Percentiles rank a stretch among this genome's conserved stretches.
phyloP scores from a whole-genome alignment of 2,113 vertebrate species.

The Phyllopteryx taeniolatus region DNA sequence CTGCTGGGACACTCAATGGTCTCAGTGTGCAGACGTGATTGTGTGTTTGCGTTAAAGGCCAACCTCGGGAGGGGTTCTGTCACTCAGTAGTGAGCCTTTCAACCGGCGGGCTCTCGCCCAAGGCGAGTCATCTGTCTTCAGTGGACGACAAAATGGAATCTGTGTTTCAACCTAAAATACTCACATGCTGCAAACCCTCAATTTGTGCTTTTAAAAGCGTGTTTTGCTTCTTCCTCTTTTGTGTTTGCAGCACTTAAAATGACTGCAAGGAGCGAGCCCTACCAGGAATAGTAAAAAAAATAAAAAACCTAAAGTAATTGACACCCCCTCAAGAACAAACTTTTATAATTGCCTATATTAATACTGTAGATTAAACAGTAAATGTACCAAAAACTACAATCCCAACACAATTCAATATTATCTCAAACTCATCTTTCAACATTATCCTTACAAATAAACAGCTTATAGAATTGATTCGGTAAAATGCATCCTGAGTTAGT shows the following conservation, averaged over 20 bases:
- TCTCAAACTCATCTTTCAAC: too few relatives aligned
- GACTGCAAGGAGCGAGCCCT: background rate
- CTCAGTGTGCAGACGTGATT: slow-evolving; percentile 38
- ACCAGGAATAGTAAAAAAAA: background rate
- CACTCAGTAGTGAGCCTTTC: slow-evolving; percentile 71
- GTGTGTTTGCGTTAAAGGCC: slow-evolving; percentile 57
- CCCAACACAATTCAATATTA: background rate
- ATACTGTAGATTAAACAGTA: too few relatives aligned
- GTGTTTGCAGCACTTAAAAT: slow-evolving; percentile 21
- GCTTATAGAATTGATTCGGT: too few relatives aligned
- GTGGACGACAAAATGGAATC: slow-evolving; percentile 51
- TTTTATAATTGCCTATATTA: too few relatives aligned
- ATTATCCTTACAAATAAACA: too few relatives aligned
- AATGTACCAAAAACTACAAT: background rate
- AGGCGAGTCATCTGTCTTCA: slow-evolving; percentile 69
- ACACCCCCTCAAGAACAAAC: too few relatives aligned
- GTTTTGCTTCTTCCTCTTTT: background rate
- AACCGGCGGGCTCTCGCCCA: slow-evolving; percentile 59
- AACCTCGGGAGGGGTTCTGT: slow-evolving; percentile 65
- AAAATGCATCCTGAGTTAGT: too few relatives aligned
- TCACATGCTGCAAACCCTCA: slow-evolving; percentile 29
- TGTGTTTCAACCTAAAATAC: slow-evolving; percentile 29
- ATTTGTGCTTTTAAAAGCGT: slow-evolving; percentile 20
- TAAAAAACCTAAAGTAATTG: too few relatives aligned
- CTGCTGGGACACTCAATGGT: slow-evolving; percentile 67